Evolutionary conservation across 2,113 vertebrate species (phyloP).

Genomic region (Macquaria australasica): DNA sequence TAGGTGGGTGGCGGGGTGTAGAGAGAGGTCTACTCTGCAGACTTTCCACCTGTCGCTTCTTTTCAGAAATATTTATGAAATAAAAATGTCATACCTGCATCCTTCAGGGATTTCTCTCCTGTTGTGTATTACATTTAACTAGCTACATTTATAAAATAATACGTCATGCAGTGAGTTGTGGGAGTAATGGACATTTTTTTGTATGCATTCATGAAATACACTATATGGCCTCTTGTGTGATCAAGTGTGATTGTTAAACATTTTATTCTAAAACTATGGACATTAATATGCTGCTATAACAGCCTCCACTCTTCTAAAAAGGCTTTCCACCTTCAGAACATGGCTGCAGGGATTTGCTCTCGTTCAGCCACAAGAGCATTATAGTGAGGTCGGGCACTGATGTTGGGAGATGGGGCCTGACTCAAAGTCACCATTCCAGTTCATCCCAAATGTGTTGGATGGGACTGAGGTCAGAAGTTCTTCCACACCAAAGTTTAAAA

Average conservation of each 20-base stretch:
- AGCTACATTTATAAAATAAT: background rate
- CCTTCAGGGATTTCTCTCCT: background rate
- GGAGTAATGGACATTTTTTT: background rate
- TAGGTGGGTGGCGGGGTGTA: background rate
- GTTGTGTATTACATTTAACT: background rate
- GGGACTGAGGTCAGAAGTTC: background rate
- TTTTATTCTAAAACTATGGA: background rate
- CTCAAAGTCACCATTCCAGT: background rate
- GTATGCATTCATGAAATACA: background rate
- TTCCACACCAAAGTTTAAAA: background rate
- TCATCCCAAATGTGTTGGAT: background rate
- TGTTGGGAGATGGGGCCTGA: background rate
- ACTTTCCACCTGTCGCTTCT: constrained; percentile 4
- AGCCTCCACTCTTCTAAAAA: background rate
- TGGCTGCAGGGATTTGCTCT: background rate
- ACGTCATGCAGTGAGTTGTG: background rate
- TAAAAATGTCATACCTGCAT: background rate
- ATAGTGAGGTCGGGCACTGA: background rate
- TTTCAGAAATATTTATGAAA: background rate
- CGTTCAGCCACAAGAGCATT: background rate
- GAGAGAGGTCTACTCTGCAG: background rate
- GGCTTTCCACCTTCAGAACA: background rate
- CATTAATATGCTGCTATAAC: background rate
- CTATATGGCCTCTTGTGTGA: no score
- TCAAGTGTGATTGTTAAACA: background rate